Evolutionary conservation across 2,888 invertebrate species (phyloP), one percentile per base, ranked within the genome.

Genomic region (Aporophyla nigra): DNA sequence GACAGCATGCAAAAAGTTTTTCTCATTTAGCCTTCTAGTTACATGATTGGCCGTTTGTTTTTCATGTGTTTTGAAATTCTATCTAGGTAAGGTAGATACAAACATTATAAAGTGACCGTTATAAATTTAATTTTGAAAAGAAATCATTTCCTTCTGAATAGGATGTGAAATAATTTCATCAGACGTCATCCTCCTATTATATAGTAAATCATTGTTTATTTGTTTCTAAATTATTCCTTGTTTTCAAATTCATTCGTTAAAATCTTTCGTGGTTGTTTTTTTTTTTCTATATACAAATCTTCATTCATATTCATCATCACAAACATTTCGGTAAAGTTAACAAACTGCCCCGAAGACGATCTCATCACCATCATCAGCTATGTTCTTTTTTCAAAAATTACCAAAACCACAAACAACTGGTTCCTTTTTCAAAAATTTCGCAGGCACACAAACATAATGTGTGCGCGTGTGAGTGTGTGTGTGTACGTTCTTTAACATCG

Each of bases 381-480:
- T 63, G 58, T 58, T 70, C 33, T 73, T 68, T 27, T 76, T 66
- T 56, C 21, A 65, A 83, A 33, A 71, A 74, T 69, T 70, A 65
- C 54, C 59, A 83, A 71, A 82, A 74, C 91, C 90, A 89, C 80
- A 71, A 62, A 87, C 21, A 87, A 85, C 83, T 91, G 92, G 91
- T 78, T 76, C 33, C 46, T 71, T 54, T 54, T 56, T 67, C 63
- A 63, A 71, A 74, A 76, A 86, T 95, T 95, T 95, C 95, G 94
- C 95, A 94, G 95, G 89, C 95, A 88, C 85, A 85, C 87, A 86
- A 84, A 87, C 59, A 84, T 83, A 80, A 92, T 92, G 95, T 94
- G 94, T 94, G 95, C 91, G 94, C 90, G 94, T 93, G 95, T 93
- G 95, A 91, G 93, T 93, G 95, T 96, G 95, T 96, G 95, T 95